A percentile compares a stretch with the other conserved stretches of the same genome.
These are phyloP conservation scores for Etheostoma perlongum DNA, from an alignment of 2,797 vertebrate genomes.

Conservation along the genomic window DNA sequence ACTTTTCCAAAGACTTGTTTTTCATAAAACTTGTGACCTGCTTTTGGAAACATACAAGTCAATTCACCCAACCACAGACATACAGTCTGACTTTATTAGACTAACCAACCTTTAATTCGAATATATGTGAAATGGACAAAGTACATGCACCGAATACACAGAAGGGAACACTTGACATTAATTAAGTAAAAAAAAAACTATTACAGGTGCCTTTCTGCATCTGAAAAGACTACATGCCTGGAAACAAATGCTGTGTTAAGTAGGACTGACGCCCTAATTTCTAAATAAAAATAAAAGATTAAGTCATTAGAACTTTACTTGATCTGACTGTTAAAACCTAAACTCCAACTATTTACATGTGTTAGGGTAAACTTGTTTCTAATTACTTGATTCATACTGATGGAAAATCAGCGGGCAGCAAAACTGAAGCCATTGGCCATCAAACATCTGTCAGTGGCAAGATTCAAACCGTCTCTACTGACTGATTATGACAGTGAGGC, in stretches of 20 bases:
- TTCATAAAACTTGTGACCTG: constrained; percentile 76
- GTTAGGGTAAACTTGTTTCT: constrained; percentile 40
- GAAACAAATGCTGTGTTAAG: constrained; percentile 34
- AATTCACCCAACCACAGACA: constrained; percentile 64
- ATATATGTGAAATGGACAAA: constrained; percentile 71
- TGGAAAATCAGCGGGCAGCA: constrained; percentile 67
- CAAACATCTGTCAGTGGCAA: constrained; percentile 62
- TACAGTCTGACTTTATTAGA: constrained; percentile 69
- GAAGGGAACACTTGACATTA: constrained; percentile 57
- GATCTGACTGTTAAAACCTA: constrained; percentile 25
- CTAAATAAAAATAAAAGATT: constrained; percentile 32
- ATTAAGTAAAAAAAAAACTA: constrained; percentile 45
- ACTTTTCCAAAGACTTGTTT: constrained; percentile 76
- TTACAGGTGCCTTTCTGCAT: constrained; percentile 54
- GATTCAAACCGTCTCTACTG: constrained; percentile 37
- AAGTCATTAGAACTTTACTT: constrained; percentile 44
- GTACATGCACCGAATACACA: constrained; percentile 56
- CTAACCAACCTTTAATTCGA: constrained; percentile 69
- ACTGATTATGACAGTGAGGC: constrained; percentile 56
- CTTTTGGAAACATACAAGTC: constrained; percentile 74
- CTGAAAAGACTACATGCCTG: constrained; percentile 29
- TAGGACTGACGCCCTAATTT: constrained; percentile 38
- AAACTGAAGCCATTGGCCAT: constrained; percentile 57
- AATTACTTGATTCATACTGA: constrained; percentile 60
- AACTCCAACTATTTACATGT: constrained; percentile 52